Conservation (phyloP, 2,797 vertebrate genomes). For the Eospalax fontanierii region DNA sequence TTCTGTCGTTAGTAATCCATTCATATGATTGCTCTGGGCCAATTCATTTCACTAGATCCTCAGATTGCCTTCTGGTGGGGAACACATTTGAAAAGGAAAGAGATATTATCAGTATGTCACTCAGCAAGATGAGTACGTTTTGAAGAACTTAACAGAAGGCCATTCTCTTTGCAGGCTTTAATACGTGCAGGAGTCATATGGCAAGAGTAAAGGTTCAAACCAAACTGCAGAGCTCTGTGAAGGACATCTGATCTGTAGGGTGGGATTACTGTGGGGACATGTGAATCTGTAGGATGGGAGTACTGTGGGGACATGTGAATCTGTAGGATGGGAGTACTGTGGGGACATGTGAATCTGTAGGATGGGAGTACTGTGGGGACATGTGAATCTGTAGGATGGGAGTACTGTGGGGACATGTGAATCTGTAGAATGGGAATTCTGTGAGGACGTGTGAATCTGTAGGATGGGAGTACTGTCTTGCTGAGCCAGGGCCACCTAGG, state of each 20-base stretch:
- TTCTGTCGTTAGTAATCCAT: background rate
- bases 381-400: background rate
- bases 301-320: slow-evolving; percentile 37
- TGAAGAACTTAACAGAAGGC: slow-evolving; percentile 71
- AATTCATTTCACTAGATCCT: slow-evolving; percentile 42
- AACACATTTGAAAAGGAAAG: slow-evolving; percentile 48
- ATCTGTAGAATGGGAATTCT: slow-evolving; percentile 39
- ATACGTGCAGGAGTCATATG: slow-evolving; percentile 34
- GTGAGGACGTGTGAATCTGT: background rate
- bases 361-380: slow-evolving; percentile 4
- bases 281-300: too few relatives aligned
- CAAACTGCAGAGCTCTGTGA: background rate
- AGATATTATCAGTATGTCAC: slow-evolving; percentile 54
- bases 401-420: slow-evolving; percentile 28
- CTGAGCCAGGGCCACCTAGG: slow-evolving; percentile 39
- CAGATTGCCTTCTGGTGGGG: background rate
- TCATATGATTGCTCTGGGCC: slow-evolving; percentile 1
- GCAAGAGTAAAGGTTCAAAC: slow-evolving; percentile 22
- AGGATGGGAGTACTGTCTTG: background rate
- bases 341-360: slow-evolving; percentile 7
- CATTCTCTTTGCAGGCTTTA: slow-evolving; percentile 45
- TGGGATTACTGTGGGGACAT: too few relatives aligned
- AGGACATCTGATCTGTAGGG: slow-evolving; percentile 15
- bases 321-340: background rate
- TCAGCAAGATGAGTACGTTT: slow-evolving; percentile 69